Conservation (phyloP, 2,888 invertebrate species). For the Agrotis exclamationis region DNA sequence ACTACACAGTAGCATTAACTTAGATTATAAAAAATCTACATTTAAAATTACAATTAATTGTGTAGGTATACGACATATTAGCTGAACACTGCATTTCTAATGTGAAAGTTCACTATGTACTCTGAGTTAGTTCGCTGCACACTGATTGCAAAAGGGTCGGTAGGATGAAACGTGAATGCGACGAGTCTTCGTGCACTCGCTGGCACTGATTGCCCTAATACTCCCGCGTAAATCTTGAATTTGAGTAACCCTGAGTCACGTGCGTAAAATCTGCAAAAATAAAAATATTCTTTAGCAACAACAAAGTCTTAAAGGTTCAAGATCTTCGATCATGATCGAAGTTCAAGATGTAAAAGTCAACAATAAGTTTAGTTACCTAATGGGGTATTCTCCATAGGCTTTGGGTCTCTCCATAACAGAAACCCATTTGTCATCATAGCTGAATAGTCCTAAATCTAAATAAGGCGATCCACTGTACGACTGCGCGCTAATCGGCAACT, state of each 20-base stretch:
- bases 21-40: constrained; percentile 32
- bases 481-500: constrained; percentile 98
- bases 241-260: constrained; percentile 95
- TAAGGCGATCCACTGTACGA: constrained; percentile 98
- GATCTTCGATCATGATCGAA: no score
- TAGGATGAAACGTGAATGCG: constrained; percentile 99
- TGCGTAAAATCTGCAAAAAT: constrained; percentile 93
- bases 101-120: constrained; percentile 98
- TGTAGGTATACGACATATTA: constrained; percentile 64
- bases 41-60: constrained; percentile 39
- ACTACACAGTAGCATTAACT: constrained; percentile 69
- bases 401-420: constrained; percentile 99
- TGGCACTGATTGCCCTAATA: constrained; percentile 93
- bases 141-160: constrained; percentile 98
- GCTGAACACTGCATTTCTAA: constrained; percentile 92
- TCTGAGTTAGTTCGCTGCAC: constrained; percentile 98
- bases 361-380: constrained; percentile 91
- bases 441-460: constrained; percentile 97
- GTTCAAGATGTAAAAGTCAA: background rate
- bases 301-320: background rate
- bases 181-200: constrained; percentile 95
- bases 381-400: constrained; percentile 97
- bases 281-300: constrained; percentile 5
- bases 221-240: constrained; percentile 97
- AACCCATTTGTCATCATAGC: constrained; percentile 99